Conservation (phyloP, 2,888 invertebrate genomes). For the Hofmannophila pseudospretella region DNA sequence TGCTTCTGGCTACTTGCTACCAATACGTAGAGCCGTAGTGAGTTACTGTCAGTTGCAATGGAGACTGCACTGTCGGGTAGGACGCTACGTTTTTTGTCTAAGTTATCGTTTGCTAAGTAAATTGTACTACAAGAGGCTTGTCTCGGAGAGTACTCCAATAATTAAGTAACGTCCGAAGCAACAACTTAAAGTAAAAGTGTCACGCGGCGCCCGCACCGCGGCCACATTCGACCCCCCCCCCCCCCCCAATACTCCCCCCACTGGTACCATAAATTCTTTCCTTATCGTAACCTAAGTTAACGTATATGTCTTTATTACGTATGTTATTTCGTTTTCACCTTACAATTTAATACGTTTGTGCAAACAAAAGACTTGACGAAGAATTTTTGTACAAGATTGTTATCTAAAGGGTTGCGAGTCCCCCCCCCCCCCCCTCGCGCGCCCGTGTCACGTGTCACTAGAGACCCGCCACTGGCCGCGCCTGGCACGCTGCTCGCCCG, state of each 20-base stretch:
- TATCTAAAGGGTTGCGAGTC: neutral
- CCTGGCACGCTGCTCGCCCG: neutral
- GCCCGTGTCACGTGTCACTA: neutral
- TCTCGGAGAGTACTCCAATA: too few species aligned
- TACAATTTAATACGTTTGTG: slow-evolving; percentile 64
- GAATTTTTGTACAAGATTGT: slow-evolving; percentile 51
- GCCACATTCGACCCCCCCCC: slow-evolving; percentile 3
- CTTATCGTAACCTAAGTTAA: slow-evolving; percentile 65
- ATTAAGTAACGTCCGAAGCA: too few species aligned
- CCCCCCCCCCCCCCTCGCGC: neutral
- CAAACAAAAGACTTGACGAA: slow-evolving; percentile 55
- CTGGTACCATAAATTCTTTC: slow-evolving; percentile 66
- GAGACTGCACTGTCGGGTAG: too few species aligned
- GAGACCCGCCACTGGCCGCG: neutral
- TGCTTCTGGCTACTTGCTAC: too few species aligned
- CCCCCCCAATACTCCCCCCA: slow-evolving; percentile 19
- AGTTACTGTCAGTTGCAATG: too few species aligned
- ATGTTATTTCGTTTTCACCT: slow-evolving; percentile 70
- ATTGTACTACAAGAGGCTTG: too few species aligned
- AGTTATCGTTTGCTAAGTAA: too few species aligned
- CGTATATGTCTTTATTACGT: slow-evolving; percentile 79
- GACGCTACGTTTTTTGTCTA: too few species aligned
- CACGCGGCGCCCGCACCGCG: neutral
- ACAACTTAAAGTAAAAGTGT: too few species aligned
- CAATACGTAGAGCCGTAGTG: too few species aligned